These are phyloP conservation scores for Melinopterus prodromus DNA, from an alignment of 2,888 invertebrate genomes.

Conservation along the genomic window DNA sequence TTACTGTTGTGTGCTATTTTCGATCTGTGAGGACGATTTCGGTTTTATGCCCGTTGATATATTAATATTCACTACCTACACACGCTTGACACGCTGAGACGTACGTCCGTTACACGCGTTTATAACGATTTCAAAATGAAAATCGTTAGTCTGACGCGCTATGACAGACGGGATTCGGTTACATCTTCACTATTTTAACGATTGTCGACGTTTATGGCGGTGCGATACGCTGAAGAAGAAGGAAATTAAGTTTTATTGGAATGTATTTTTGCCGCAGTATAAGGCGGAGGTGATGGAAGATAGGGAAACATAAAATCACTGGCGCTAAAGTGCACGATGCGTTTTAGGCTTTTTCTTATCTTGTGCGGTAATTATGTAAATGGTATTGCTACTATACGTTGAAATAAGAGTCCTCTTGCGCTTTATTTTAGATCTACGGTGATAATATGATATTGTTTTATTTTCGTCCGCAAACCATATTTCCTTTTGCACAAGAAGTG, in stretches of 20 bases:
- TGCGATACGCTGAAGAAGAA: not conserved
- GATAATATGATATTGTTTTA: no score
- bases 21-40: conserved; percentile 20
- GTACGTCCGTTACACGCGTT: conserved; percentile 11
- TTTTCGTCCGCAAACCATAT: no score
- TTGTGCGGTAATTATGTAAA: no score
- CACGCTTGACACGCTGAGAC: conserved; percentile 18
- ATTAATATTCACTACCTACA: conserved; percentile 25
- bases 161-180: conserved; percentile 20
- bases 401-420: no score
- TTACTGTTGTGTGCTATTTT: conserved; percentile 20
- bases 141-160: conserved; percentile 19
- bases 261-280: not conserved
- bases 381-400: no score
- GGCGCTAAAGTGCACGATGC: not conserved
- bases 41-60: conserved; percentile 24
- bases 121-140: conserved; percentile 19
- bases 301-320: not conserved
- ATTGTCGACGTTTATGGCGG: conserved; percentile 29
- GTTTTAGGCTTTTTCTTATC: no score
- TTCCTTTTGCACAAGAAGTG: no score
- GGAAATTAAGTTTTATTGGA: not conserved
- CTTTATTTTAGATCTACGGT: no score
- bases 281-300: not conserved
- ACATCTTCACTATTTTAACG: conserved; percentile 19